phyloP scores from a whole-genome alignment of 2,888 invertebrate genomes.

The Pomacea canaliculata region DNA sequence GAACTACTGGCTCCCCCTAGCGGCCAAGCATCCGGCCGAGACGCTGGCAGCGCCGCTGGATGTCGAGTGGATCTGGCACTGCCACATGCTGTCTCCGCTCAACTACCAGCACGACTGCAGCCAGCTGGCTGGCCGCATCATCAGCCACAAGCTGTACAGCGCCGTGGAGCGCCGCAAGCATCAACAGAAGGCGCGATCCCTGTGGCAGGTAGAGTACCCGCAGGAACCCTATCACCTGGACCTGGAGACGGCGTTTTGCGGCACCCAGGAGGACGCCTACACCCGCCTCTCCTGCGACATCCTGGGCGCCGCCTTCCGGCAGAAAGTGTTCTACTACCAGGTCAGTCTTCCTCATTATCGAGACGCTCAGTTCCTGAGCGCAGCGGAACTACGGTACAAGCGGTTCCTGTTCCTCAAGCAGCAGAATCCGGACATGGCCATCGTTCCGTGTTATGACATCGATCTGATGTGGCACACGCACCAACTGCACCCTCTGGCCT shows the following conservation, averaged over 20 bases:
- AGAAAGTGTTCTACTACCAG: slow-evolving; percentile 72
- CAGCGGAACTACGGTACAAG: slow-evolving; percentile 66
- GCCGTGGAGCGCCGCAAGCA: slow-evolving; percentile 53
- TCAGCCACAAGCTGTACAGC: slow-evolving; percentile 64
- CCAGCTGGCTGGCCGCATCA: slow-evolving; percentile 46
- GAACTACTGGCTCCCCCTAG: slow-evolving; percentile 70
- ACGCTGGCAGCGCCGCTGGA: slow-evolving; percentile 67
- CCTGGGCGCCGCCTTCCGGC: slow-evolving; percentile 67
- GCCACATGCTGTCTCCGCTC: slow-evolving; percentile 65
- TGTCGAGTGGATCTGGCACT: slow-evolving; percentile 73
- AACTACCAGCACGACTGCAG: slow-evolving; percentile 57
- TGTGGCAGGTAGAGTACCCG: slow-evolving; percentile 64
- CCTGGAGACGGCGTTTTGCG: slow-evolving; percentile 19
- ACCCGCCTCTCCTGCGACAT: slow-evolving; percentile 65
- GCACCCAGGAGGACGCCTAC: slow-evolving; percentile 20
- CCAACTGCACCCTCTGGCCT: slow-evolving; percentile 66
- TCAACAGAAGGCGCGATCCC: slow-evolving; percentile 47
- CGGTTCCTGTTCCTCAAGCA: slow-evolving; percentile 69
- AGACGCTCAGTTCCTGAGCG: slow-evolving; percentile 68
- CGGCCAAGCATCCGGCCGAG: slow-evolving; percentile 49
- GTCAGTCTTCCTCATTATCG: slow-evolving; percentile 72
- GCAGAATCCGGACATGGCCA: slow-evolving; percentile 66
- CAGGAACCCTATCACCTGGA: slow-evolving; percentile 56
- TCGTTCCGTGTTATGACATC: slow-evolving; percentile 72
- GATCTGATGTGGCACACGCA: slow-evolving; percentile 73